Conservation (phyloP, 2,113 vertebrate species). For the Brachyistius frenatus region DNA sequence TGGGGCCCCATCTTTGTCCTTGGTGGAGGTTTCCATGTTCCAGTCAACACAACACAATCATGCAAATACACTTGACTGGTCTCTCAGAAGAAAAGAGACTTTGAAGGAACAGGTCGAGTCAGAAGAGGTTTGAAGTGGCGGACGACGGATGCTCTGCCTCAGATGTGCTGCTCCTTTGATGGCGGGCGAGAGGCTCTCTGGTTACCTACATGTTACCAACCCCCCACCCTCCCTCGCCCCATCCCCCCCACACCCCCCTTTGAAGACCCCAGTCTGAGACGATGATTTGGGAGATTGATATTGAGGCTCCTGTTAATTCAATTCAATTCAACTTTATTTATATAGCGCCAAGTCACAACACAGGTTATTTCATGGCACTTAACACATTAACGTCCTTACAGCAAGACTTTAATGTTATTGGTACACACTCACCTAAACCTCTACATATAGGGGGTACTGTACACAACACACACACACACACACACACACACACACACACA, state of each 20-base stretch:
- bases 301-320: conserved; percentile 21
- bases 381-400: too few species aligned
- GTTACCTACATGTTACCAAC: conserved; percentile 50
- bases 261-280: conserved; percentile 71
- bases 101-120: conserved; percentile 32
- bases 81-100: conserved; percentile 20
- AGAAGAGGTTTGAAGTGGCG: conserved; percentile 59
- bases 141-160: conserved; percentile 3
- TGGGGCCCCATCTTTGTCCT: too few species aligned
- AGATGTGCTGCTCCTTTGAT: conserved; percentile 69
- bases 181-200: conserved; percentile 46
- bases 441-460: background rate
- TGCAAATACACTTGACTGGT: background rate
- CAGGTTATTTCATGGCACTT: too few species aligned
- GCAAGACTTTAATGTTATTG: conserved; percentile 1
- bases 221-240: too few species aligned
- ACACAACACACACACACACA: background rate
- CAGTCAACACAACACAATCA: background rate
- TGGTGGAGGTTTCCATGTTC: background rate
- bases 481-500: background rate
- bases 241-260: conserved; percentile 64
- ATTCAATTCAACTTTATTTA: too few species aligned
- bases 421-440: conserved; percentile 26
- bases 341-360: too few species aligned
- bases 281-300: conserved; percentile 34